Evolutionary conservation across 2,797 vertebrate species (phyloP).

Genomic region (Sphenopsis melanotis): DNA sequence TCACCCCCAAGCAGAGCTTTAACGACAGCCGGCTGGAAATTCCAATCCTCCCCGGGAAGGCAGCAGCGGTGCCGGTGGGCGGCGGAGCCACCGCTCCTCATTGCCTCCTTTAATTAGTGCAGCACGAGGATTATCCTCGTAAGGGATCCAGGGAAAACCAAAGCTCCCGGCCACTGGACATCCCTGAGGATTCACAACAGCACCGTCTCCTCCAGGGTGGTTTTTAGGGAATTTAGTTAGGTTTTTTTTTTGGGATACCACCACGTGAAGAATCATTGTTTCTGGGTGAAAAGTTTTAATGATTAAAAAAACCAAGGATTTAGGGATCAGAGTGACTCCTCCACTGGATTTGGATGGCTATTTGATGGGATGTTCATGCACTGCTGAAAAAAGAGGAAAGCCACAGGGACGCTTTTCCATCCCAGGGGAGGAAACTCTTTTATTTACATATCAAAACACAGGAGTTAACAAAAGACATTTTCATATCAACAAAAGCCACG

Average conservation of each 20-base stretch:
- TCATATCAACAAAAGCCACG: rapidly evolving
- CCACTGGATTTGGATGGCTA: rapidly evolving
- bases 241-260: not conserved
- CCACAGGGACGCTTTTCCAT: not conserved
- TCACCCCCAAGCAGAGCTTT: not conserved
- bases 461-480: not conserved
- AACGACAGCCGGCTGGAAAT: not conserved
- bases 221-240: not conserved
- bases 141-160: not conserved
- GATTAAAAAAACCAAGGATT: not conserved
- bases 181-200: not conserved
- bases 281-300: not conserved
- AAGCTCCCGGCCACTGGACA: not conserved
- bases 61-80: not conserved
- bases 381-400: not conserved
- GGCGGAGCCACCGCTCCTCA: not conserved
- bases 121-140: not conserved
- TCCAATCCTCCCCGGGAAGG: not conserved
- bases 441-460: constrained; percentile 36
- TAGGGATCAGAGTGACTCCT: not conserved
- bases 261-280: rapidly evolving
- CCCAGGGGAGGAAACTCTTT: not conserved
- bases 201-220: rapidly evolving
- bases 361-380: not conserved
- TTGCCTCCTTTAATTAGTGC: not conserved